Conservation (phyloP, 2,113 vertebrate genomes). For the Lycaon pictus region DNA sequence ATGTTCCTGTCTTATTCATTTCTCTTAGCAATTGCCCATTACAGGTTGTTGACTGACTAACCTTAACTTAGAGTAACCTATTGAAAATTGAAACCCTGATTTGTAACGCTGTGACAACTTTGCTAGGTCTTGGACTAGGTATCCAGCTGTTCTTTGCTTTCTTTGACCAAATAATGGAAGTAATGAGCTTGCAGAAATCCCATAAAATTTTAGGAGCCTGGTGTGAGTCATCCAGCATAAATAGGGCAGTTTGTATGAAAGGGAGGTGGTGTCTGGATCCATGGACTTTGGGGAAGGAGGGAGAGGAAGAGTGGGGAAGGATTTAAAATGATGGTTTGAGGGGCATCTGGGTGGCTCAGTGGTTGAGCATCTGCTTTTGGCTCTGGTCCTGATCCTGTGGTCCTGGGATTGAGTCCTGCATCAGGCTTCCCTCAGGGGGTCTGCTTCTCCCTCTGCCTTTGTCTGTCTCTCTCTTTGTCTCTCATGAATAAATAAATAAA, state of each 20-base stretch:
- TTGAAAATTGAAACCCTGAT: neutral
- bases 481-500: too few relatives aligned
- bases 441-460: too few relatives aligned
- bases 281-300: constrained; percentile 36
- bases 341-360: too few relatives aligned
- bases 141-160: constrained; percentile 42
- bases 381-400: too few relatives aligned
- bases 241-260: constrained; percentile 54
- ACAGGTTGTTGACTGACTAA: constrained; percentile 11
- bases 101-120: constrained; percentile 56
- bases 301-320: neutral
- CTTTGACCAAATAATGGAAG: constrained; percentile 66
- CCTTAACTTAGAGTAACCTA: neutral
- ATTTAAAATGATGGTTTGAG: constrained; percentile 59
- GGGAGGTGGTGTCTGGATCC: constrained; percentile 14
- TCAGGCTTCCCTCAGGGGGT: too few relatives aligned
- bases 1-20: neutral
- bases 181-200: constrained; percentile 63
- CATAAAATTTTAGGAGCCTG: constrained; percentile 54
- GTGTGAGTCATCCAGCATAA: constrained; percentile 60
- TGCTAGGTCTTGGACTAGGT: constrained; percentile 21
- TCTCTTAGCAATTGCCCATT: neutral
- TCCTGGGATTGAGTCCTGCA: too few relatives aligned
- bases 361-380: too few relatives aligned
- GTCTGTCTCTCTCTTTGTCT: too few relatives aligned